Evolutionary conservation across 2,888 invertebrate genomes (phyloP).

Genomic region (Beris chalybata): DNA sequence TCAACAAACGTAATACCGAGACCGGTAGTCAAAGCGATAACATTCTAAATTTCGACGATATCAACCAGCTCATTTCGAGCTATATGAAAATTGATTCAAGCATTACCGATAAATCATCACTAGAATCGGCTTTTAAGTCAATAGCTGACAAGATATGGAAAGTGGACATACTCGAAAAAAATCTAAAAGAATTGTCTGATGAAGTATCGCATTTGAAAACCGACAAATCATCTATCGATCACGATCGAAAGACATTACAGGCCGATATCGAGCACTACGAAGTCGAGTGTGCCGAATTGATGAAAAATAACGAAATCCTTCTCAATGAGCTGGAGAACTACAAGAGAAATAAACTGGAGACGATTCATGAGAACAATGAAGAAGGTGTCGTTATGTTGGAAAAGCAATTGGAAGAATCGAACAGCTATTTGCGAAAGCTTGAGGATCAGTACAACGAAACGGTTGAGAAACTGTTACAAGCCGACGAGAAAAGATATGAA

Average conservation of each 20-base stretch:
- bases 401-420: conserved; percentile 66
- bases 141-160: conserved; percentile 63
- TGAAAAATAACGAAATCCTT: conserved; percentile 72
- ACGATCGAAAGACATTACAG: conserved; percentile 59
- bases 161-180: conserved; percentile 62
- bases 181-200: conserved; percentile 61
- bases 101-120: conserved; percentile 38
- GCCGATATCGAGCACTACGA: conserved; percentile 59
- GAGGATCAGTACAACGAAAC: conserved; percentile 64
- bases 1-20: conserved; percentile 37
- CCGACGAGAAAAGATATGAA: conserved; percentile 46
- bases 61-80: conserved; percentile 28
- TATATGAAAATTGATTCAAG: conserved; percentile 11
- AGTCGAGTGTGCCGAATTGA: conserved; percentile 67
- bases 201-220: conserved; percentile 54
- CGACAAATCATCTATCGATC: conserved; percentile 60
- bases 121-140: conserved; percentile 58
- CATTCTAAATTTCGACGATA: conserved; percentile 41
- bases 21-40: conserved; percentile 18
- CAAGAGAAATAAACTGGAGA: conserved; percentile 65
- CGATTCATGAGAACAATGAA: conserved; percentile 73
- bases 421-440: conserved; percentile 62
- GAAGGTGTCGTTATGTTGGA: conserved; percentile 68
- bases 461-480: conserved; percentile 60
- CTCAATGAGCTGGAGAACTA: conserved; percentile 66